Base-by-base conservation (phyloP, 2,113 vertebrate species). In the Seriola quinqueradiata region DNA sequence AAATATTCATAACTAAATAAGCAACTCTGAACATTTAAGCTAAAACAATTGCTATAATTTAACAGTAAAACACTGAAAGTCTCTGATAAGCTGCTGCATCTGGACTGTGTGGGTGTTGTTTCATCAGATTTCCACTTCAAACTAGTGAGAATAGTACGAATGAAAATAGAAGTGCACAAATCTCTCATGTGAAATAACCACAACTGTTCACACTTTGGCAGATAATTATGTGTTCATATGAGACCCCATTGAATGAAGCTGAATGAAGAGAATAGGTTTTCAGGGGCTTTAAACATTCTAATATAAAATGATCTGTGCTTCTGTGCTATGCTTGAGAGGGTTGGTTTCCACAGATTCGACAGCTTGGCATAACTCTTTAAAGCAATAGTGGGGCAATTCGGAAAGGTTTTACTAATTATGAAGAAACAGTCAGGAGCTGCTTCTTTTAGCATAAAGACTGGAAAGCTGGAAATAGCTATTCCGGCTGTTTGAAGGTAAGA, bases 121-220 rank as follows among this genome's bases (percentile, higher is more conserved):
- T 54, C 21, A n/a, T n/a, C 52, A n/a, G 23, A 25, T 25, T 25
- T 13, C 12, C 67, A 9, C 42, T 60, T 36, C 3, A 38, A 52
- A 38, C 48, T 34, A 16, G 38, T 14, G 11, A 42, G n/a, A 38
- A n/a, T 9, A 46, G 16, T 28, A 19, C 52, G 11, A 23, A 55
- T 13, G 10, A 23, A 55, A 23, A 23, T n/a, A 11, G 54, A 55
- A 52, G 12, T 52, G 2, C 50, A 19, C 4, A 21, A 19, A 48
- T 54, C 21, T 54, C 52, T 54, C 52, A 17, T 50, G 48, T 50
- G 48, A n/a, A 52, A 21, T 52, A n/a, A 54, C 59, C 61, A 42
- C 4, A 66, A 42, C 23, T 66, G 16, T 42, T 75, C 60, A 65
- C 19, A 55, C 48, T 54, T 40, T 54, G 40, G 28, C 71, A 74